These are phyloP conservation scores for Capreolus pygargus DNA, from an alignment of 2,113 vertebrate genomes.

Conservation along the genomic window DNA sequence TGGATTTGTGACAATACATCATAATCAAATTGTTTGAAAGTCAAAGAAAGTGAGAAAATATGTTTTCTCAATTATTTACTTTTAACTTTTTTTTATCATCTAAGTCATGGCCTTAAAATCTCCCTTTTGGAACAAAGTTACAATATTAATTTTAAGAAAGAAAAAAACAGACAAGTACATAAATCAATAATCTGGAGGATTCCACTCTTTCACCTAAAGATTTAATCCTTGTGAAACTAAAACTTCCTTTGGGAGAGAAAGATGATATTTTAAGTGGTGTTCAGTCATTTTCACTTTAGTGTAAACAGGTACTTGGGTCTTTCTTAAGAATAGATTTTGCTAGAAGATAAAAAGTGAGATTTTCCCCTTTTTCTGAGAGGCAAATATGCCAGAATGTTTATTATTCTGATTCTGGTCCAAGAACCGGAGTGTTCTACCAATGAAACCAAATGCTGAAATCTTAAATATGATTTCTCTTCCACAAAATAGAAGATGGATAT, in stretches of 20 bases:
- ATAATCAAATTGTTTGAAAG: not conserved
- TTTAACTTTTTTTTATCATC: not conserved
- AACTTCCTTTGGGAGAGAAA: not conserved
- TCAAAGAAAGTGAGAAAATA: not conserved
- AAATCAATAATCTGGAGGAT: not conserved
- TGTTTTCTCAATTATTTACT: not conserved
- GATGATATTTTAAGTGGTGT: not conserved
- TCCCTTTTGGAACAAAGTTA: not conserved
- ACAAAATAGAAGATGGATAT: not conserved
- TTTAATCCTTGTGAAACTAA: not conserved
- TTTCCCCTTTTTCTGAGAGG: not conserved
- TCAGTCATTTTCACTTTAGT: not conserved
- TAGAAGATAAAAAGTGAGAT: not conserved
- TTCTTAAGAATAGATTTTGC: not conserved
- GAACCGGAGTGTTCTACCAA: not conserved
- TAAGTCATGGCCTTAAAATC: not conserved
- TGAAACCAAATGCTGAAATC: constrained; percentile 21
- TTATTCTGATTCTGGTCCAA: not conserved
- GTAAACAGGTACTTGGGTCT: not conserved
- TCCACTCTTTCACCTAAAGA: constrained; percentile 3
- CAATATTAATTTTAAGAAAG: not conserved
- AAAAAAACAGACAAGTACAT: not conserved
- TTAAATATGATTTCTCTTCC: not conserved
- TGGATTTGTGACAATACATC: not conserved
- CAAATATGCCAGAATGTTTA: not conserved